Conservation (phyloP, 2,797 vertebrate genomes). For the Diceros bicornis region DNA sequence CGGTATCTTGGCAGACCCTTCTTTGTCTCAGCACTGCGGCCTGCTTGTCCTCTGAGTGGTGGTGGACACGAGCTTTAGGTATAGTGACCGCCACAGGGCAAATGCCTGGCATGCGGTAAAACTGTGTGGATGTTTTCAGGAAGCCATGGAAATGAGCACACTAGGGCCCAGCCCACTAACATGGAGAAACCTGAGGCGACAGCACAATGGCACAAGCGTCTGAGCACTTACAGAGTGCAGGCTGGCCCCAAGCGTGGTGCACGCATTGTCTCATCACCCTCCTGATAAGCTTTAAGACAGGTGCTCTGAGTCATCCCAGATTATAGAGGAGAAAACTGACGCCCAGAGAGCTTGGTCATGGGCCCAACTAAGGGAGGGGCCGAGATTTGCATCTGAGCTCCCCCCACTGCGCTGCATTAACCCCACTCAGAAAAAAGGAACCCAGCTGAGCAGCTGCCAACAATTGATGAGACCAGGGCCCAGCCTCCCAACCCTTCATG, state of each 20-base stretch:
- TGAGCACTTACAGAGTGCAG: neutral
- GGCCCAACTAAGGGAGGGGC: neutral
- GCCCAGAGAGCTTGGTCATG: neutral
- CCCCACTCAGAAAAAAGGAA: too few species aligned
- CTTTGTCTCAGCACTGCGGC: neutral
- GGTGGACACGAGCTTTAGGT: neutral
- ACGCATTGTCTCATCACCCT: accelerated
- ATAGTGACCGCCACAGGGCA: neutral
- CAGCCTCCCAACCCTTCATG: too few species aligned
- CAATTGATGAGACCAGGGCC: too few species aligned
- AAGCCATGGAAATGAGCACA: neutral
- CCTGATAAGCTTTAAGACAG: too few species aligned
- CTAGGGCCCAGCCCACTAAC: neutral
- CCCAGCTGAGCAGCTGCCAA: too few species aligned
- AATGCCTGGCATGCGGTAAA: neutral
- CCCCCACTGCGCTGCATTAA: too few species aligned
- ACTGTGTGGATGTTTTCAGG: neutral
- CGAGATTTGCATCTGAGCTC: too few species aligned
- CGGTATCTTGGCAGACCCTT: neutral
- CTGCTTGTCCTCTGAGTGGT: neutral
- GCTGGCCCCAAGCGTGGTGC: accelerated
- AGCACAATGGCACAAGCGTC: accelerated
- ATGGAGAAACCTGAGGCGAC: neutral
- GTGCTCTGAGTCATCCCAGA: too few species aligned
- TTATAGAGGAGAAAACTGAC: neutral